Base-by-base conservation (phyloP, 2,797 vertebrate species). In the Acipenser ruthenus region DNA sequence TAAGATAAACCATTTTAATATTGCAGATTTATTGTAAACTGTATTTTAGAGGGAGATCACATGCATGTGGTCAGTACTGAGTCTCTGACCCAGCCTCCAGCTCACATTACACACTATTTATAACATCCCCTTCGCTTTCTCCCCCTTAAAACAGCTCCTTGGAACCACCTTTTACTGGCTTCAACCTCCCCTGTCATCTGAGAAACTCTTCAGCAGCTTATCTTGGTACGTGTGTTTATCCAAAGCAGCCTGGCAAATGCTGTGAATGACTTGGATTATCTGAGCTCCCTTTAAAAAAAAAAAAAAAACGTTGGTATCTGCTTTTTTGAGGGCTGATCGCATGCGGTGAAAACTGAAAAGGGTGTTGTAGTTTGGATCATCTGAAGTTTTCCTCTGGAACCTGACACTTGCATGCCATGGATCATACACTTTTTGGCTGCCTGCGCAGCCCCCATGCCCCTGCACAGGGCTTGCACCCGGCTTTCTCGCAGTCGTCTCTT, bases 71-170 rank as follows among this genome's bases (percentile, higher is more conserved):
- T 95, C 94, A 94, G 91, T 87, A 84, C 91, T 67, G 88, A 86
- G 90, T 79, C 83, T 86, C 84, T 93, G 88, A 95, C 92, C 95
- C 96, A 93, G 92, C 96, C 96, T 95, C 93, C 94, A 82, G 93
- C 96, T 99, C 96, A 96, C 89, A 77, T 98, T 98, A 97, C 95
- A 94, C 86, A 88, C 95, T 96, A 97, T 98, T 99, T 99, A 98
- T 99, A 98, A 94, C 94, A 90, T 93, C 92, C 85, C 84, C 89
- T 78, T 83, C 76, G 84, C 88, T 71, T 83, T 88, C 92, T 92
- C 91, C 92, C 90, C 82, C 87, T 78, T 86, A 85, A 78, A 87
- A 89, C 91, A 87, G 87, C 84, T 92, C 90, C 83, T 82, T 85
- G 86, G 92, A 93, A 94, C 91, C 93, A 92, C 93, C 93, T 93